These are phyloP conservation scores for Acropora yongei DNA, from an alignment of 64 coral and sea anemone species.

Conservation along the genomic window DNA sequence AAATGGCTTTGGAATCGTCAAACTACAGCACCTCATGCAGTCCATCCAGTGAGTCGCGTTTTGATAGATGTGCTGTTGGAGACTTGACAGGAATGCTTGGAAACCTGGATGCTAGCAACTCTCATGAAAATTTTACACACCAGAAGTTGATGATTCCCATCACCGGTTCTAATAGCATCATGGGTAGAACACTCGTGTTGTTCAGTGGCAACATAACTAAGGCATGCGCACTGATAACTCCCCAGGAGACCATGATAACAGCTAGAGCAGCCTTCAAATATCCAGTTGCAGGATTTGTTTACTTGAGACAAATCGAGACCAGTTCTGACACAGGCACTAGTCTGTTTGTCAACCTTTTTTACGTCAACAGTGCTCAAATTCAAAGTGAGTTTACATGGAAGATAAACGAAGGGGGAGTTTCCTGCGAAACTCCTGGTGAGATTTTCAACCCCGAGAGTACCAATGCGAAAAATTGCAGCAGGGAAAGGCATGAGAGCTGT, in stretches of 20 bases:
- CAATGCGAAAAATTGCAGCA: conserved; percentile 33
- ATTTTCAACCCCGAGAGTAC: conserved; percentile 57
- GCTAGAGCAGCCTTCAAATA: conserved; percentile 63
- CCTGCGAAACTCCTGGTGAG: conserved; percentile 23
- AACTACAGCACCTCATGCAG: conserved; percentile 16
- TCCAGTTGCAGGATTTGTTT: conserved; percentile 77
- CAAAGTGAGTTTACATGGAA: conserved; percentile 42
- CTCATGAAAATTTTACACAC: conserved; percentile 28
- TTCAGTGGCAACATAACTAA: conserved; percentile 31
- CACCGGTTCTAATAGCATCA: conserved; percentile 72
- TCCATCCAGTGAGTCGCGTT: not conserved
- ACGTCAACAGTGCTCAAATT: conserved; percentile 27
- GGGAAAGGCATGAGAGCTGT: conserved; percentile 40
- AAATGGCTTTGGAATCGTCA: not conserved
- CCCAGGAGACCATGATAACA: not conserved
- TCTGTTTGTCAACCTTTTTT: conserved; percentile 73
- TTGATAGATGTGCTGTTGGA: conserved; percentile 76
- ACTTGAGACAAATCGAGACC: conserved; percentile 58
- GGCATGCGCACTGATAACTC: conserved; percentile 76
- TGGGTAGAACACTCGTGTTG: conserved; percentile 74
- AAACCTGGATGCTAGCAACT: conserved; percentile 18
- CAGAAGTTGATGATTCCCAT: conserved; percentile 54
- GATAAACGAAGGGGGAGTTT: conserved; percentile 28
- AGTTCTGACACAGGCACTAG: conserved; percentile 61
- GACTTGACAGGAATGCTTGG: conserved; percentile 74